A percentile compares a stretch with the other conserved stretches of the same genome.
Evolutionary conservation across 2,113 vertebrate species (phyloP).

Genomic region (Falcunculus frontatus): DNA sequence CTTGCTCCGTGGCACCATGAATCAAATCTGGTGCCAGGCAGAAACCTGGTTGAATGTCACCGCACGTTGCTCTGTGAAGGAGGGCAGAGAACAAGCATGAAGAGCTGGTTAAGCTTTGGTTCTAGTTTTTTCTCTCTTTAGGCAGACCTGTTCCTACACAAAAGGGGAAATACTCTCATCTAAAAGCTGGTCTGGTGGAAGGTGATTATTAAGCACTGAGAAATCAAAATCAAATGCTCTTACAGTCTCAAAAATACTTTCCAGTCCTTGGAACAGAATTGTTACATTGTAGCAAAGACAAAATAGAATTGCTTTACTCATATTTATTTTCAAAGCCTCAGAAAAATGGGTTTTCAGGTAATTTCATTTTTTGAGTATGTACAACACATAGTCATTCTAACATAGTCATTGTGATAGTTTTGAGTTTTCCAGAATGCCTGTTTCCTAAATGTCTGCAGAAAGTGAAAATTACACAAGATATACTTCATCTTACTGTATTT

Average conservation of each 20-base stretch:
- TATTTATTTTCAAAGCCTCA: not conserved
- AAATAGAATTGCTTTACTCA: not conserved
- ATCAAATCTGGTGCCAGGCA: not conserved
- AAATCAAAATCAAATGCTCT: not conserved
- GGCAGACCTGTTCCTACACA: not conserved
- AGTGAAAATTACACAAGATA: not conserved
- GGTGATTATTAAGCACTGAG: not conserved
- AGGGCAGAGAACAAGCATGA: not conserved
- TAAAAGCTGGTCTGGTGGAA: not conserved
- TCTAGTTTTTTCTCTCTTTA: not conserved
- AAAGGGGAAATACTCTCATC: not conserved
- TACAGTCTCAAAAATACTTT: not conserved
- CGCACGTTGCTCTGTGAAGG: not conserved
- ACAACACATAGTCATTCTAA: not conserved
- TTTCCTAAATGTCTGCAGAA: not conserved
- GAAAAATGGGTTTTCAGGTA: not conserved
- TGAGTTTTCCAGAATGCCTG: not conserved
- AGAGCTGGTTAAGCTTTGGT: not conserved
- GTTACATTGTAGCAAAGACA: not conserved
- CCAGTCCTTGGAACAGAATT: not conserved
- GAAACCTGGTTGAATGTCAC: not conserved
- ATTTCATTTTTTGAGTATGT: not conserved
- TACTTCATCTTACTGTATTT: not conserved
- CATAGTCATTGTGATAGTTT: not conserved
- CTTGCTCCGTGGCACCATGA: not conserved